These are phyloP conservation scores for Perithous albicinctus DNA, from an alignment of 2,888 invertebrate species.

Conservation along the genomic window DNA sequence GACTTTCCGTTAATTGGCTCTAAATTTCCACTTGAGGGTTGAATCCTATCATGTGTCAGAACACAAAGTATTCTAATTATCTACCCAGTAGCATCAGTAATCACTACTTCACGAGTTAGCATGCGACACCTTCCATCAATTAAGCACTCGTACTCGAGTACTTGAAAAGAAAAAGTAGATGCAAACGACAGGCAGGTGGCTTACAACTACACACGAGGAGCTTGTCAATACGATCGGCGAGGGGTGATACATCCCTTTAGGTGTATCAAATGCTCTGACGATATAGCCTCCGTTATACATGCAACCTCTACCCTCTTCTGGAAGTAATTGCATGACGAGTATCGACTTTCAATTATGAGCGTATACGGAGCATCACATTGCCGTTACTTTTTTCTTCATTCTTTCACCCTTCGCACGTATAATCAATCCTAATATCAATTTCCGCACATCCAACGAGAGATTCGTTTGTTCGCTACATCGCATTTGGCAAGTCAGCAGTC, in stretches of 20 bases:
- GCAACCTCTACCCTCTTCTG: slow-evolving; percentile 12
- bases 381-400: slow-evolving; percentile 1
- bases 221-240: not conserved
- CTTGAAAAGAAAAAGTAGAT: slow-evolving; percentile 30
- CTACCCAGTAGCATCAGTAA: slow-evolving; percentile 5
- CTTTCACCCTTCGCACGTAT: slow-evolving; percentile 34
- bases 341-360: slow-evolving; percentile 65
- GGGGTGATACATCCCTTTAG: not conserved
- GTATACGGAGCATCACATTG: slow-evolving; percentile 16
- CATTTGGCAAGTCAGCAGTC: slow-evolving; percentile 27
- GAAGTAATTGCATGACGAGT: slow-evolving; percentile 60
- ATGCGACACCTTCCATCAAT: slow-evolving; percentile 51
- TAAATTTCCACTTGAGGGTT: not conserved
- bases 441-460: not conserved
- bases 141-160: slow-evolving; percentile 32
- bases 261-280: not conserved
- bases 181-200: not conserved
- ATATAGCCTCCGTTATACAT: not conserved
- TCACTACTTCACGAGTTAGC: slow-evolving; percentile 1
- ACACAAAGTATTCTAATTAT: not conserved
- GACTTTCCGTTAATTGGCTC: slow-evolving; percentile 15
- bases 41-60: not conserved
- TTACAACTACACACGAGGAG: not conserved
- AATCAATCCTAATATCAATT: slow-evolving; percentile 41
- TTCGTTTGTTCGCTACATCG: slow-evolving; percentile 18